phyloP scores from a whole-genome alignment of 2,113 vertebrate species.

The Crocuta crocuta region DNA sequence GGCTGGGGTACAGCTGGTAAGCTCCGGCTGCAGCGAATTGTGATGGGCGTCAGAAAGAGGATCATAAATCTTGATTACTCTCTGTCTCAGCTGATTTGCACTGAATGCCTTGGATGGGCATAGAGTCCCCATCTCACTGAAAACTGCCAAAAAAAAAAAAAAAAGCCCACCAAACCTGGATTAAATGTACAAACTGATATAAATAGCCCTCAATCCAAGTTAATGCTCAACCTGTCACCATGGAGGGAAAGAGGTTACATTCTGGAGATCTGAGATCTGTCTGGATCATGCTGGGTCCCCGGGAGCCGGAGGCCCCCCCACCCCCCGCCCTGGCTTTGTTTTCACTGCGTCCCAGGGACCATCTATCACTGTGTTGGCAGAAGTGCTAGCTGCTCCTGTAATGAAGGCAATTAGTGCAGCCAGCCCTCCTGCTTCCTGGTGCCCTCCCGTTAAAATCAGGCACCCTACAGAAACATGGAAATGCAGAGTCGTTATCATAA shows the following conservation, averaged over 20 bases:
- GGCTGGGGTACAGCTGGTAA: conserved; percentile 45
- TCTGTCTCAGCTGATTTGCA: conserved; percentile 88
- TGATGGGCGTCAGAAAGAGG: conserved; percentile 84
- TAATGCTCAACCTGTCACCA: conserved; percentile 79
- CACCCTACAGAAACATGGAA: conserved; percentile 85
- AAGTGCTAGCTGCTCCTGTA: conserved; percentile 82
- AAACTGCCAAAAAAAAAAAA: conserved; percentile 82
- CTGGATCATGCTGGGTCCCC: neutral
- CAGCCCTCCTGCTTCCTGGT: conserved; percentile 79
- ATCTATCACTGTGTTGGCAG: conserved; percentile 23
- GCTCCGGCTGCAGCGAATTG: conserved; percentile 60
- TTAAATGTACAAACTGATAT: conserved; percentile 88
- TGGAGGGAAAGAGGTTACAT: neutral
- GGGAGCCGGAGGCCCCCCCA: neutral
- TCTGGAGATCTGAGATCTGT: neutral
- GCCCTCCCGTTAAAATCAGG: conserved; percentile 84
- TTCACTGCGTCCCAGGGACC: neutral
- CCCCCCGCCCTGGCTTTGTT: rapidly evolving
- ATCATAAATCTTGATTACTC: conserved; percentile 90
- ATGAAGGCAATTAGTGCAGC: conserved; percentile 84
- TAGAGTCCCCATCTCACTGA: conserved; percentile 85
- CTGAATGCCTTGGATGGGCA: conserved; percentile 84
- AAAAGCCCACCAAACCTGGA: conserved; percentile 59
- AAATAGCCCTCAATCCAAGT: conserved; percentile 83
- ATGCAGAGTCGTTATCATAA: conserved; percentile 82